A percentile compares a stretch with the other conserved stretches of the same genome.
Conservation (phyloP, 2,797 vertebrate genomes). For the Podarcis siculus region DNA sequence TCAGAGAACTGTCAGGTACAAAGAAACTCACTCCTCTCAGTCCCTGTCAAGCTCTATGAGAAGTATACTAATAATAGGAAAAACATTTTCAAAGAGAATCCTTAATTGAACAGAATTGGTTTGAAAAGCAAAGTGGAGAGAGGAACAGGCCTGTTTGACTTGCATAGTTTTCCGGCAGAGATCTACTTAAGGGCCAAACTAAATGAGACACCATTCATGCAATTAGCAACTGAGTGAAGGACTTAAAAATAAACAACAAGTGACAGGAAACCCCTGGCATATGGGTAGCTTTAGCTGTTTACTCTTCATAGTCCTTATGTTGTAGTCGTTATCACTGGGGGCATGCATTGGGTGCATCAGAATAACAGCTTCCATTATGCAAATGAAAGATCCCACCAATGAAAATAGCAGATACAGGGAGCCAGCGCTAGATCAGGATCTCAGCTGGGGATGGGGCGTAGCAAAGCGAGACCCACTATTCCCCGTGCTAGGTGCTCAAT, state of each 20-base stretch:
- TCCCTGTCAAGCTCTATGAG: background rate
- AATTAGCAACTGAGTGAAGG: background rate
- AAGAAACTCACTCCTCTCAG: background rate
- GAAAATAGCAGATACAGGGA: background rate
- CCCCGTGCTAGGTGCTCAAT: background rate
- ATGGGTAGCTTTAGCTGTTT: background rate
- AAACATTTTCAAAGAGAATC: constrained; percentile 21
- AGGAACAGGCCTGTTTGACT: background rate
- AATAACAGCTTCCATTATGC: background rate
- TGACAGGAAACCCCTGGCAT: background rate
- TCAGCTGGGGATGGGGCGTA: background rate
- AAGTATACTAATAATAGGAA: constrained; percentile 27
- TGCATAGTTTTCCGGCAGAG: background rate
- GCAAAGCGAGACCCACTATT: background rate
- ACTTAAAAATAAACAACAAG: background rate
- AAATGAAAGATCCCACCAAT: background rate
- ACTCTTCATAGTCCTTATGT: background rate
- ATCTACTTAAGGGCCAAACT: background rate
- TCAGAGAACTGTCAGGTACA: background rate
- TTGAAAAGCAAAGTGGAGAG: constrained; percentile 8
- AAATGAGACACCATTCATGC: background rate
- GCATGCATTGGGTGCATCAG: background rate
- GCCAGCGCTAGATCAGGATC: background rate
- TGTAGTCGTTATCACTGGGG: too few relatives aligned
- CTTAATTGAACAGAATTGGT: constrained; percentile 9